Evolutionary conservation across 2,113 vertebrate genomes (phyloP), one percentile per base, ranked within the genome.

Genomic region (Orcinus orca): DNA sequence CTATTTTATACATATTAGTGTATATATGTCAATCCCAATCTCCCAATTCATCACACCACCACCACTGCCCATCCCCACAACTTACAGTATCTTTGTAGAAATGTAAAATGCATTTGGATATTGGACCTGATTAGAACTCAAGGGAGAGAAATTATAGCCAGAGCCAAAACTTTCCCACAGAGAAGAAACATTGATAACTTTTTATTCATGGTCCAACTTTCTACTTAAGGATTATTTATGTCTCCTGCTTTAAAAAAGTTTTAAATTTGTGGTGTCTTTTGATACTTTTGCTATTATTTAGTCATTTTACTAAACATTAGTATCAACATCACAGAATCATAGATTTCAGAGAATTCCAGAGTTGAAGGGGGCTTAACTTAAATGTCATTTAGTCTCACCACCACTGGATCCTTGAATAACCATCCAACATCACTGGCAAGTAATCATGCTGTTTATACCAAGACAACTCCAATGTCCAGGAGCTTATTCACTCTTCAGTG

Each of bases 51-150:
- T 53, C 15, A 53, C 53, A 53, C 53, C 53, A 17, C 15, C 15
- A 17, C 53, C 53, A 53, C 53, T 17, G 53, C 53, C 53, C 53
- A 53, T 53, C 53, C 53, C 53, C 15, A 0, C 17, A 63, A 44
- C 33, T 41, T 90, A 36, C 74, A 73, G 13, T 65, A 47, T 53
- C 14, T 97, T 91, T 95, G 29, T 36, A 67, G 38, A 90, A 73
- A 70, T 88, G 2, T 12, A 74, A 62, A 84, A 60, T 74, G 4
- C 44, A 84, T 90, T 90, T 96, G 71, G 50, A 85, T 88, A 10
- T 33, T 83, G 50, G 12, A 85, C 26, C 68, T 96, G 29, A 93
- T 84, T 63, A 93, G 29, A 96, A 96, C 47, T 76, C 50, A 93
- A 68, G 26, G 33, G 17, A 83, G 63, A 70, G 11, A 70, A 90